Evolutionary conservation across 2,113 vertebrate species (phyloP).

Genomic region (Thymallus thymallus): DNA sequence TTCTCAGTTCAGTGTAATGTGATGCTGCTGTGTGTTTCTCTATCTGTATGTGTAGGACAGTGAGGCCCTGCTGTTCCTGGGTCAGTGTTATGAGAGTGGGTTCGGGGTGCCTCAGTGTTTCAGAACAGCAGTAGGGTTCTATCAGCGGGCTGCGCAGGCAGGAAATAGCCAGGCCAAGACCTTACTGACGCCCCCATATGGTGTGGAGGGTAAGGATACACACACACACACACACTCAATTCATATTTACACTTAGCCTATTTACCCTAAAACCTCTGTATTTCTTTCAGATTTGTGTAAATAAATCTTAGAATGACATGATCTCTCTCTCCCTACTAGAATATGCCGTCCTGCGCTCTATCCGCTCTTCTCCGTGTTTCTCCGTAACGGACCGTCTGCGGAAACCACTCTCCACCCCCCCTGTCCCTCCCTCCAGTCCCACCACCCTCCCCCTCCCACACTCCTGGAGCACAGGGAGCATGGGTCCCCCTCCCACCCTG

Average conservation of each 20-base stretch:
- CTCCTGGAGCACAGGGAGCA: constrained; percentile 71
- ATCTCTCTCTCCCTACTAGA: constrained; percentile 16
- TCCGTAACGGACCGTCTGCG: constrained; percentile 10
- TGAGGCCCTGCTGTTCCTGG: constrained; percentile 82
- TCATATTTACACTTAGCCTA: no score
- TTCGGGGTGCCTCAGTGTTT: constrained; percentile 76
- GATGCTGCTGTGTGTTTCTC: constrained; percentile 2
- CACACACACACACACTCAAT: constrained; percentile 11
- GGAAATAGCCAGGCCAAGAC: constrained; percentile 73
- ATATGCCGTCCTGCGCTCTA: constrained; percentile 61
- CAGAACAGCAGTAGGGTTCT: constrained; percentile 73
- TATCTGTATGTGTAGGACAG: constrained; percentile 74
- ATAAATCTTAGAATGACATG: no score
- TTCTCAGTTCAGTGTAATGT: background rate
- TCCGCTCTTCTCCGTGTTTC: constrained; percentile 72
- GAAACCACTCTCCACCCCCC: constrained; percentile 18
- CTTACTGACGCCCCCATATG: constrained; percentile 59
- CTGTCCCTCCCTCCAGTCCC: background rate
- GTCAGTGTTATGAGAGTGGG: constrained; percentile 85
- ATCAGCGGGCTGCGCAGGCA: constrained; percentile 69
- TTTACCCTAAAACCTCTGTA: no score
- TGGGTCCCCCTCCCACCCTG: constrained; percentile 26
- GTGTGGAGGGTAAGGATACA: constrained; percentile 33
- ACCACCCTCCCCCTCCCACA: constrained; percentile 53
- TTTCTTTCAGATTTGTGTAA: no score